Percentiles rank a stretch among this genome's conserved stretches.
Conservation (phyloP, 2,113 vertebrate species). For the Dromiciops gliroides region DNA sequence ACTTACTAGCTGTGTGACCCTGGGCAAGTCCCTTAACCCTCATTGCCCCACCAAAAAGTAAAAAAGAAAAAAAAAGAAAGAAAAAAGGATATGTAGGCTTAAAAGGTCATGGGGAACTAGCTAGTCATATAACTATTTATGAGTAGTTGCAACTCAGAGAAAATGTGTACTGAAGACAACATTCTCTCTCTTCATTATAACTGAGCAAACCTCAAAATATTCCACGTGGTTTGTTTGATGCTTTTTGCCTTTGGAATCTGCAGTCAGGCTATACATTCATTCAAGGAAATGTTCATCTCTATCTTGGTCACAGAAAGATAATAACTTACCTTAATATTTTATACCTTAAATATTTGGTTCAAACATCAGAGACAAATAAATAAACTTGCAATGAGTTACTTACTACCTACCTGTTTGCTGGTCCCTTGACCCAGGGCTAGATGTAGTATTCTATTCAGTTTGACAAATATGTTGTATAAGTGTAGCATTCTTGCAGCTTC, state of each 20-base stretch:
- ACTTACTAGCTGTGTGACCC: no score
- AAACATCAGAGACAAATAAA: slow-evolving; percentile 24
- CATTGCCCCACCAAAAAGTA: no score
- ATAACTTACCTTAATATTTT: not conserved
- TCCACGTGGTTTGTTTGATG: not conserved
- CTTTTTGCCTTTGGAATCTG: not conserved
- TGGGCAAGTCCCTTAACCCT: no score
- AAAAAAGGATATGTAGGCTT: not conserved
- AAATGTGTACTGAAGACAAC: not conserved
- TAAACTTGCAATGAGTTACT: not conserved
- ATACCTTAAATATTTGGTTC: slow-evolving; percentile 26
- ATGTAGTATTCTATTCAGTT: not conserved
- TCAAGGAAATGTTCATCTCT: not conserved
- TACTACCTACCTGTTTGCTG: not conserved
- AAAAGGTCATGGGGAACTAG: not conserved
- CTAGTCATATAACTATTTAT: not conserved
- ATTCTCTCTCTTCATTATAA: not conserved
- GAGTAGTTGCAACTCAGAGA: not conserved
- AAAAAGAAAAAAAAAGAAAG: no score
- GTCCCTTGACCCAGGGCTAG: not conserved
- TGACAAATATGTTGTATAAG: not conserved
- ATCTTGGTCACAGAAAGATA: not conserved
- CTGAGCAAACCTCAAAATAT: not conserved
- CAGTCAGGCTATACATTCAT: not conserved
- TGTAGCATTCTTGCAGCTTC: not conserved